Conservation (phyloP, 2,113 vertebrate genomes). For the Nipponia nippon region DNA sequence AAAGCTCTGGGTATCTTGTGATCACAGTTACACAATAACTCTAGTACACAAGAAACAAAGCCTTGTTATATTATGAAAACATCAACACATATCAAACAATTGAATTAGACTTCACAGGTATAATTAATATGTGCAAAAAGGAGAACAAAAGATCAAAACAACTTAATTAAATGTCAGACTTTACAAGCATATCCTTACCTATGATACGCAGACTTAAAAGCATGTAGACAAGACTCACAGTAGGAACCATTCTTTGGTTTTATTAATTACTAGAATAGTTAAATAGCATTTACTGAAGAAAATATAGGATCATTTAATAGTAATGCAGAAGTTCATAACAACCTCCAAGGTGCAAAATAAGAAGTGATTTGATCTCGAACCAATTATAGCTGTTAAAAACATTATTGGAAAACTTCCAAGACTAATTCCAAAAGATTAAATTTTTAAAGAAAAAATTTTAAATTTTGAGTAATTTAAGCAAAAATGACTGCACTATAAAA, state of each 20-base stretch:
- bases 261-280: conserved; percentile 66
- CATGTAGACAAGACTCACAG: conserved; percentile 11
- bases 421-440: neutral
- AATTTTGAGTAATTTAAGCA: neutral
- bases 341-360: conserved; percentile 39
- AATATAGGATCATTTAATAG: conserved; percentile 40
- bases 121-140: conserved; percentile 64
- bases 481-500: neutral
- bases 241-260: conserved; percentile 50
- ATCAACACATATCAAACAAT: conserved; percentile 48
- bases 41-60: conserved; percentile 11
- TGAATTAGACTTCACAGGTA: conserved; percentile 47
- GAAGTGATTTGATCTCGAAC: conserved; percentile 41
- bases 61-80: conserved; percentile 32
- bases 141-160: conserved; percentile 64
- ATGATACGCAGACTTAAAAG: conserved; percentile 18
- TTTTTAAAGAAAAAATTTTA: neutral
- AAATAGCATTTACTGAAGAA: conserved; percentile 64
- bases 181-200: conserved; percentile 55
- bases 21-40: conserved; percentile 48
- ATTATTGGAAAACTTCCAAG: neutral
- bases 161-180: conserved; percentile 63
- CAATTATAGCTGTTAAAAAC: neutral
- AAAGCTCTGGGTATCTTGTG: conserved; percentile 26
- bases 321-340: conserved; percentile 35